Conservation (phyloP, 2,113 vertebrate genomes). For the Oplegnathus fasciatus region DNA sequence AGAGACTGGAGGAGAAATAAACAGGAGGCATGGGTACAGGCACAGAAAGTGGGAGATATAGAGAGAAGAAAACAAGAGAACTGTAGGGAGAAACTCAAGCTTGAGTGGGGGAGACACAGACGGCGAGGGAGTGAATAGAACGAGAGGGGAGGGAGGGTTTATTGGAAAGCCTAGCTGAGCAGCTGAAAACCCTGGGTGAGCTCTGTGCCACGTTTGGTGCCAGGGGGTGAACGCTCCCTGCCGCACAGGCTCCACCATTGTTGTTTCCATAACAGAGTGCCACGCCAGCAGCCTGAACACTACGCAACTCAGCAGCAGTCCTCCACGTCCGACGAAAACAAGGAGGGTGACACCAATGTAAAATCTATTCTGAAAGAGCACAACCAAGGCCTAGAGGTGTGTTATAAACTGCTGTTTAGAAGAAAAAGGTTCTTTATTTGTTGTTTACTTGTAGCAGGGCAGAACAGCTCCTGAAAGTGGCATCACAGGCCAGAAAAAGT, state of each 20-base stretch:
- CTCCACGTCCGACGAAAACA: constrained; percentile 41
- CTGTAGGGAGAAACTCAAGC: constrained; percentile 36
- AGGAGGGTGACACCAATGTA: not conserved
- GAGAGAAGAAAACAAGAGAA: constrained; percentile 3
- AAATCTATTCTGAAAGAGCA: not conserved
- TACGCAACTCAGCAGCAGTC: constrained; percentile 32
- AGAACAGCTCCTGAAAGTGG: not conserved
- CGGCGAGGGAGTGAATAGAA: constrained; percentile 30
- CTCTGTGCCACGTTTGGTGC: constrained; percentile 68
- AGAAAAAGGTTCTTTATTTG: not conserved
- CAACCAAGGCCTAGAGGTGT: not conserved
- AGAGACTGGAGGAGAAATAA: constrained; percentile 44
- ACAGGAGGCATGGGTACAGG: constrained; percentile 14
- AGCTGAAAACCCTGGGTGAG: constrained; percentile 66
- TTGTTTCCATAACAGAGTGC: constrained; percentile 75
- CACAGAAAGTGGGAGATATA: constrained; percentile 32
- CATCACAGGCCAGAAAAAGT: not conserved
- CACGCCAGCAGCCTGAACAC: constrained; percentile 56
- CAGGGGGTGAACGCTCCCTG: constrained; percentile 69
- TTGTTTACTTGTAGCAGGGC: not conserved
- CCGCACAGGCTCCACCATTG: constrained; percentile 77
- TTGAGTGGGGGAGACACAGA: constrained; percentile 18
- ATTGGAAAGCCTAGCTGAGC: constrained; percentile 32
- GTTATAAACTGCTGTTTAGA: not conserved
- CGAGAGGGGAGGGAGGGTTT: constrained; percentile 6